Evolutionary conservation across 2,888 invertebrate species (phyloP).

Genomic region (Perizoma affinitatum): DNA sequence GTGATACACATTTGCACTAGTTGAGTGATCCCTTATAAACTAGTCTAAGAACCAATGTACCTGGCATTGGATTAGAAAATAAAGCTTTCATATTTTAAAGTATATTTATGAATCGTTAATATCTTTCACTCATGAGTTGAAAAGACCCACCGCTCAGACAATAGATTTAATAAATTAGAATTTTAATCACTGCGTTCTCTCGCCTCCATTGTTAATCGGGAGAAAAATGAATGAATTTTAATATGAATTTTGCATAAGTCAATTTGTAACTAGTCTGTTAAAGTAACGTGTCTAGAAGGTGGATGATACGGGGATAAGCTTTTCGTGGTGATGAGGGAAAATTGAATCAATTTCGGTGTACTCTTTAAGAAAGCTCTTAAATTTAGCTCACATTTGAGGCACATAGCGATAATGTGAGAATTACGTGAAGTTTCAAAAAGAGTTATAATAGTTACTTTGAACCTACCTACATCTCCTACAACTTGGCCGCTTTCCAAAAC

Average conservation of each 20-base stretch:
- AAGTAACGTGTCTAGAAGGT: constrained; percentile 19
- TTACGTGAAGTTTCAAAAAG: constrained; percentile 1
- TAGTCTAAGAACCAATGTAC: too few species aligned
- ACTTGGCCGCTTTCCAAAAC: constrained; percentile 20
- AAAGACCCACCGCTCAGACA: constrained; percentile 15
- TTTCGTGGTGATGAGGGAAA: constrained; percentile 10
- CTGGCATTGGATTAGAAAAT: too few species aligned
- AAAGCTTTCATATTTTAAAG: too few species aligned
- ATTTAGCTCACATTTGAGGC: too few species aligned
- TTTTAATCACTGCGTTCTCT: constrained; percentile 48
- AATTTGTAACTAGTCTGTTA: constrained; percentile 17
- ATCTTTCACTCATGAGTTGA: constrained; percentile 6
- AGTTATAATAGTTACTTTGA: constrained; percentile 11
- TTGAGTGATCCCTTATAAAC: too few species aligned
- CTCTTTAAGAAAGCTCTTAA: constrained; percentile 10
- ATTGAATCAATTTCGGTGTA: constrained; percentile 10
- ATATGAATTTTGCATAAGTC: constrained; percentile 44
- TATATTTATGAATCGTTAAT: constrained; percentile 15
- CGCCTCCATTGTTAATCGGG: constrained; percentile 39
- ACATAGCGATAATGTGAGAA: background rate
- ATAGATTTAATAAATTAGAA: constrained; percentile 40
- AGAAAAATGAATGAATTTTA: constrained; percentile 50
- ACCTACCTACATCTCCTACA: constrained; percentile 2
- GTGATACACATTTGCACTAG: too few species aligned
- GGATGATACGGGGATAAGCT: constrained; percentile 13